Percentiles rank a stretch among this genome's conserved stretches.
These are phyloP conservation scores for Heterotis niloticus DNA, from an alignment of 2,113 vertebrate species.

Conservation along the genomic window DNA sequence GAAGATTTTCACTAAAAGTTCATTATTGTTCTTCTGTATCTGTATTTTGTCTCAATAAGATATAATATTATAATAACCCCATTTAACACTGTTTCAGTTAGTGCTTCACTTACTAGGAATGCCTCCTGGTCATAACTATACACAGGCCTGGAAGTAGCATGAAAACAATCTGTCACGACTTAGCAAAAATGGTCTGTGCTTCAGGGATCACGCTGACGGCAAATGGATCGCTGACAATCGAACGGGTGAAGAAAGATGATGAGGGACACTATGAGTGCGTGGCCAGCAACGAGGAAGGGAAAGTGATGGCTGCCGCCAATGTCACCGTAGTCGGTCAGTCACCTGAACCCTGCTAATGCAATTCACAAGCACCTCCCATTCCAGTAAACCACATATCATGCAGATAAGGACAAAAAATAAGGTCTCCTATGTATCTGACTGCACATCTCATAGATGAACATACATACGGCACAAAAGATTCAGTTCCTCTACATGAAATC, in stretches of 20 bases:
- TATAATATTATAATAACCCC: no score
- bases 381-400: no score
- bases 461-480: no score
- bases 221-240: constrained; percentile 72
- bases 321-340: constrained; percentile 77
- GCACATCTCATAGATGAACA: background rate
- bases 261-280: constrained; percentile 81
- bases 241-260: constrained; percentile 85
- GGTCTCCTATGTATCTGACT: no score
- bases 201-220: constrained; percentile 74
- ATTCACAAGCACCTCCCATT: no score
- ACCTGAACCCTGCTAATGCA: background rate
- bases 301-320: constrained; percentile 68
- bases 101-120: no score
- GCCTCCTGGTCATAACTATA: no score
- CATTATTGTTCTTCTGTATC: no score
- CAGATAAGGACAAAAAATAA: no score
- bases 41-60: no score
- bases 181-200: constrained; percentile 20
- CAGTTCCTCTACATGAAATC: background rate
- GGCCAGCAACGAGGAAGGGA: constrained; percentile 72
- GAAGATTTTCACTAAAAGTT: no score
- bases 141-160: background rate
- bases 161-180: background rate
- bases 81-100: no score